Base-by-base conservation (phyloP, 2,888 invertebrate genomes). In the Pardosa pseudoannulata region DNA sequence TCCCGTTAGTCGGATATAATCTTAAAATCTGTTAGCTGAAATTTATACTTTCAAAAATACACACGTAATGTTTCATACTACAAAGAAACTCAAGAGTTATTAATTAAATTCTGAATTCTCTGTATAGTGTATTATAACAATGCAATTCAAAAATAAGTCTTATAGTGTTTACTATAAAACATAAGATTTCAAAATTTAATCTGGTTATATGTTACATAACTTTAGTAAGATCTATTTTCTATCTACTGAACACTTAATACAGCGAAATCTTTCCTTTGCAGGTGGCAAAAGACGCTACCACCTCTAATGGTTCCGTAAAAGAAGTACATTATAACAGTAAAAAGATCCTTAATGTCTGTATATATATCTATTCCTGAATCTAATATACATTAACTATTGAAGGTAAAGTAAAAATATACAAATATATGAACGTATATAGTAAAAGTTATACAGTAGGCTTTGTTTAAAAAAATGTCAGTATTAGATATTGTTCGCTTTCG, bases 351-450 rank as follows among this genome's bases (percentile, higher is more conserved):
- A 16, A 56, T 9, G 16, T 23, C 13, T 23, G 16, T 9, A 46
- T 46, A n/a, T n/a, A 46, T 23, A 56, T 56, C 56, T 56, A 56
- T 23, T 56, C 7, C 23, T 5, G 1, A 23, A 23, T n/a, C 56
- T 56, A 56, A 5, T 7, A 6, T 56, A 56, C 56, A 23, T 56
- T 23, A 19, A 16, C 56, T 56, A 56, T 56, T 19, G 1, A 46
- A 56, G 19, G n/a, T 56, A 56, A 56, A 56, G 56, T 56, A 56
- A 56, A 56, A 56, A 56, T 56, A 56, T 56, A 56, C 56, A 56
- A 56, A 56, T 56, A 56, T 56, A 56, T 56, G 56, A 56, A 56
- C 56, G 41, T 9, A 46, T n/a, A 36, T 23, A 56, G 23, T 56
- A 56, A 56, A 56, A 56, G 23, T 23, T 56, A 11, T 56, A 23